These are phyloP conservation scores for Nysson spinosus DNA, from an alignment of 2,888 invertebrate genomes.

Conservation along the genomic window DNA sequence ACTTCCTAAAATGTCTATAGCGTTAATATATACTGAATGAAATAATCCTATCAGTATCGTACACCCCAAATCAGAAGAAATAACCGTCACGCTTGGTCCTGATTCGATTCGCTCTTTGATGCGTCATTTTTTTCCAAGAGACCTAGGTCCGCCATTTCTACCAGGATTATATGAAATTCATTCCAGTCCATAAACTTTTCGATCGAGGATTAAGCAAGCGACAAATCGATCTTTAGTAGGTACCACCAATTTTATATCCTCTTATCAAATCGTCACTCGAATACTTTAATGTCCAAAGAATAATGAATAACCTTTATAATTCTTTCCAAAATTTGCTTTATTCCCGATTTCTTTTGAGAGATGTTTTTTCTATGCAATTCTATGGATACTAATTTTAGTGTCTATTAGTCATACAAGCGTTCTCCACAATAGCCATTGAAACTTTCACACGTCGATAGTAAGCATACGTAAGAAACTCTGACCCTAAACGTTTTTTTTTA, in stretches of 20 bases:
- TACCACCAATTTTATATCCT: constrained; percentile 2
- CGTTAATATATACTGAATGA: too few species aligned
- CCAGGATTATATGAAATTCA: constrained; percentile 50
- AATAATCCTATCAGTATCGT: too few species aligned
- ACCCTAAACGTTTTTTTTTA: constrained; percentile 43
- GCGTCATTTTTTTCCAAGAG: neutral
- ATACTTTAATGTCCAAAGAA: too few species aligned
- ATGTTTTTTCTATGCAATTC: neutral
- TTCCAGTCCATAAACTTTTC: constrained; percentile 47
- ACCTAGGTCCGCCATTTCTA: constrained; percentile 7
- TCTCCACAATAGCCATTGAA: too few species aligned
- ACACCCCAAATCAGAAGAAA: too few species aligned
- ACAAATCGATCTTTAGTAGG: constrained; percentile 27
- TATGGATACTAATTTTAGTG: neutral
- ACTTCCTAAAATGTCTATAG: too few species aligned
- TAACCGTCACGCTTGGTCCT: constrained; percentile 1
- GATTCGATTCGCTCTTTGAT: constrained; percentile 8
- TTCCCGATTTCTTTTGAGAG: too few species aligned
- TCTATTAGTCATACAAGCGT: neutral
- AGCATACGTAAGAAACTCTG: constrained; percentile 28
- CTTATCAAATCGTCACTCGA: too few species aligned
- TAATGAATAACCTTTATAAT: too few species aligned
- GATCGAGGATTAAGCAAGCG: constrained; percentile 15
- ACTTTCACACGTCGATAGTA: neutral
- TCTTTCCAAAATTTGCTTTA: too few species aligned